These are phyloP conservation scores for Phylloscopus trochilus DNA, from an alignment of 2,113 vertebrate genomes.

Conservation along the genomic window DNA sequence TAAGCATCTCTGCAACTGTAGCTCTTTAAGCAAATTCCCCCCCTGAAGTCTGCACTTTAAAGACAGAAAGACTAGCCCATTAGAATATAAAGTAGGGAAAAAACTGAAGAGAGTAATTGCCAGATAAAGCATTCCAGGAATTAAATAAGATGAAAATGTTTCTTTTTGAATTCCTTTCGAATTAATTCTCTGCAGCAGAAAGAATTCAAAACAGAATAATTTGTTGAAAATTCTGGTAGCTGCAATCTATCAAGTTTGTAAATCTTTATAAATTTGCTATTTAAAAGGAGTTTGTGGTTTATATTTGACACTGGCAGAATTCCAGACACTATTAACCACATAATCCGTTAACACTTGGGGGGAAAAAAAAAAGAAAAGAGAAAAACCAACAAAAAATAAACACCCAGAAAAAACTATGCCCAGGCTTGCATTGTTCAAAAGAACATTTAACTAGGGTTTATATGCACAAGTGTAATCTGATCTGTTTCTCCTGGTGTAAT, in stretches of 20 bases:
- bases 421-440: not conserved
- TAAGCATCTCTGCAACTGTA: not conserved
- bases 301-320: not conserved
- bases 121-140: not conserved
- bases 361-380: not conserved
- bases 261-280: not conserved
- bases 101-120: not conserved
- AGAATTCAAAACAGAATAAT: not conserved
- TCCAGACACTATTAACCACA: not conserved
- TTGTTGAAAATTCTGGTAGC: constrained; percentile 3
- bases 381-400: not conserved
- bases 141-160: not conserved
- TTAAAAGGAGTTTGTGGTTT: not conserved
- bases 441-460: not conserved
- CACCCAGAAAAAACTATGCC: not conserved
- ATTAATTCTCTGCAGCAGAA: not conserved
- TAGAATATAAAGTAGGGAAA: not conserved
- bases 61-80: not conserved
- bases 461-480: not conserved
- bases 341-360: not conserved
- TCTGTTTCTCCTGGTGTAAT: not conserved
- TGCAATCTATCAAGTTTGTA: not conserved
- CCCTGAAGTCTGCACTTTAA: constrained; percentile 4
- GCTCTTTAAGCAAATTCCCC: not conserved
- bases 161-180: not conserved